Base-by-base conservation (phyloP, 1,140 invertebrate species). In the Brachionus angularis region DNA sequence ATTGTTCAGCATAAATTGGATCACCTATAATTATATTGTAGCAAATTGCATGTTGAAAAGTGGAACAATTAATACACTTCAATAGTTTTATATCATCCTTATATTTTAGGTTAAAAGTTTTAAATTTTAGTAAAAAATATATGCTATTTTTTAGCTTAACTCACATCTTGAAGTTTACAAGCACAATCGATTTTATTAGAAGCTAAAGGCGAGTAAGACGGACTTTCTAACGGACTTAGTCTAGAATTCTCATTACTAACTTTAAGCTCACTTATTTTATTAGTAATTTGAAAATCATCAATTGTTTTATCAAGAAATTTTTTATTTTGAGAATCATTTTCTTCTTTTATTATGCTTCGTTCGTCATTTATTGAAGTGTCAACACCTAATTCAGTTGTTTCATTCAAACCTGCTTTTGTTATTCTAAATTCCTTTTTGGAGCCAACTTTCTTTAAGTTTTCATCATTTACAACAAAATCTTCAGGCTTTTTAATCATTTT, bases 381-480 rank as follows among this genome's bases (percentile, higher is more conserved):
- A 8, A 58, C n/a, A 3, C 21, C 33, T 12, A 58, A 10, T 12
- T 58, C 53, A 23, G 39, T 34, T 36, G 53, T 58, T 39, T 58
- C 33, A 39, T 21, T 58, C 1, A 58, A 12, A 4, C 18, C 27
- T 58, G 36, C 39, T 58, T 58, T 36, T 3, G 27, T 18, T 23
- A n/a, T n/a, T n/a, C n/a, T n/a, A n/a, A n/a, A n/a, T n/a, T n/a
- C n/a, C n/a, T n/a, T n/a, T n/a, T n/a, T n/a, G n/a, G n/a, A n/a
- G n/a, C n/a, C n/a, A n/a, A n/a, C n/a, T n/a, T n/a, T n/a, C n/a
- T 14, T 33, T 8, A 25, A 8, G 25, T 34, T 58, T 5, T 16
- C 3, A 12, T 58, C 53, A 39, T 58, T 58, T 39, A 39, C 53
- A 25, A 23, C 36, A 58, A 58, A 58, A 23, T 58, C 53, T 23